Conservation (phyloP, 2,113 vertebrate genomes). For the Ceuthmochares aereus region DNA sequence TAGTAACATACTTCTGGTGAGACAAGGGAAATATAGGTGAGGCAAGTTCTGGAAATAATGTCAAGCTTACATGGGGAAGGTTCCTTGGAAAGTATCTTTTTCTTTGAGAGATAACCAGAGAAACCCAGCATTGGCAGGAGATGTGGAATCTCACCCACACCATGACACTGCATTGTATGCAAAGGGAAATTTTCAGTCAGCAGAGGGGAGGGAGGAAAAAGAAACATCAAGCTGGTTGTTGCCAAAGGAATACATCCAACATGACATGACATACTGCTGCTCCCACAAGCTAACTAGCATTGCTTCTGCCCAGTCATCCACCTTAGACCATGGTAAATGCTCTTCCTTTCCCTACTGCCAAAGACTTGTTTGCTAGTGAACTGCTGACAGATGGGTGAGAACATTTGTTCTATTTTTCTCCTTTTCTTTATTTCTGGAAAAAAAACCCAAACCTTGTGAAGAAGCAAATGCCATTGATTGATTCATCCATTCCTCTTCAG, state of each 20-base stretch:
- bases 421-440: neutral
- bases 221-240: neutral
- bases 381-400: neutral
- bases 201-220: neutral
- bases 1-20: neutral
- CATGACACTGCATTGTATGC: neutral
- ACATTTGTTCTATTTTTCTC: neutral
- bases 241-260: neutral
- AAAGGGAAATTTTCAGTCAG: neutral
- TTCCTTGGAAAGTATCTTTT: neutral
- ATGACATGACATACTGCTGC: neutral
- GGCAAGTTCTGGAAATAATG: neutral
- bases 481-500: neutral
- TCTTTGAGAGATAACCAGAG: neutral
- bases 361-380: neutral
- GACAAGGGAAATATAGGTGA: neutral
- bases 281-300: neutral
- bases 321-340: neutral
- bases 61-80: neutral
- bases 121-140: neutral
- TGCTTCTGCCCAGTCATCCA: neutral
- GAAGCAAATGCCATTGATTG: neutral
- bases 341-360: neutral
- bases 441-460: neutral
- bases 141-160: neutral